phyloP scores from a whole-genome alignment of 2,888 invertebrate species.

The Cephus rjabovi region DNA sequence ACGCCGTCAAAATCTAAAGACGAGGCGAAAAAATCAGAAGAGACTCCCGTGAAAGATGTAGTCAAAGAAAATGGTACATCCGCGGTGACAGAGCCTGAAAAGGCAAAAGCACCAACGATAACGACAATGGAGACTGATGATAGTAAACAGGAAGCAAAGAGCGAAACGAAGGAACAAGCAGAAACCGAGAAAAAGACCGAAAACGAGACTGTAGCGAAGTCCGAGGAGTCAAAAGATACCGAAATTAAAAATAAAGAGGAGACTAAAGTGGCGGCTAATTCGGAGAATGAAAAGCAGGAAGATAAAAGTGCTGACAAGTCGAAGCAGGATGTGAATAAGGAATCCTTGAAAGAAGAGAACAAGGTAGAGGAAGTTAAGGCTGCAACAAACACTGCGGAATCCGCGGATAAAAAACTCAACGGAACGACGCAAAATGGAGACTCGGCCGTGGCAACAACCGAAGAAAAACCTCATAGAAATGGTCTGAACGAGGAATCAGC shows the following conservation, averaged over 20 bases:
- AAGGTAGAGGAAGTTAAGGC: constrained; percentile 10
- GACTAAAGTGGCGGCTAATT: constrained; percentile 23
- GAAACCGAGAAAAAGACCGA: constrained; percentile 21
- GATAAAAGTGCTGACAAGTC: constrained; percentile 5
- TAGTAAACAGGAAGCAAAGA: constrained; percentile 28
- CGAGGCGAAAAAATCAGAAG: constrained; percentile 19
- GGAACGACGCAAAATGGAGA: constrained; percentile 49
- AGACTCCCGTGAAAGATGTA: constrained; percentile 1
- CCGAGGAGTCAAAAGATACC: constrained; percentile 1
- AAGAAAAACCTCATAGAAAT: constrained; percentile 56
- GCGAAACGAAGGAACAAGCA: constrained; percentile 13
- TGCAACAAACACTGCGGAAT: constrained; percentile 9
- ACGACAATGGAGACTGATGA: constrained; percentile 17
- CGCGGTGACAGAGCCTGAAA: constrained; percentile 24
- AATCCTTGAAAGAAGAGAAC: constrained; percentile 15
- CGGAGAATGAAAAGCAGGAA: constrained; percentile 20
- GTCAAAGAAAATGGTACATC: constrained; percentile 9
- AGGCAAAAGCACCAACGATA: constrained; percentile 29
- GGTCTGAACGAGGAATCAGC: constrained; percentile 53
- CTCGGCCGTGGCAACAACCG: constrained; percentile 30
- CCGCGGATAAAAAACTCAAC: constrained; percentile 47
- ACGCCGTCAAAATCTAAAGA: constrained; percentile 7
- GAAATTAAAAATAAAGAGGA: constrained; percentile 27
- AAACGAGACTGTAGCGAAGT: constrained; percentile 10
- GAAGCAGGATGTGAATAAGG: constrained; percentile 14